phyloP scores from a whole-genome alignment of 1,140 invertebrate species.

The Uloborus diversus region DNA sequence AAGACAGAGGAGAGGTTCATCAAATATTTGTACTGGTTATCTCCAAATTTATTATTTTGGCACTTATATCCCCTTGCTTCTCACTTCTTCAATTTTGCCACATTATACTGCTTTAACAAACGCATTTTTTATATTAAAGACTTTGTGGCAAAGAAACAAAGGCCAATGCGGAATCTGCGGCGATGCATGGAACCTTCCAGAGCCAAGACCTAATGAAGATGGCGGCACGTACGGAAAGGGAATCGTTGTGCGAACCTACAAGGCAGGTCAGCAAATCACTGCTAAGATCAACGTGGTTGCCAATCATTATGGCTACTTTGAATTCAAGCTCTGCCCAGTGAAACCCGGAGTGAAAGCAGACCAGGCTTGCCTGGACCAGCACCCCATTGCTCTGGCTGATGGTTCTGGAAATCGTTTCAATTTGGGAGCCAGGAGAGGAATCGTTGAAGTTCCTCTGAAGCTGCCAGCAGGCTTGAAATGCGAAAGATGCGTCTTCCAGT shows the following conservation, averaged over 20 bases:
- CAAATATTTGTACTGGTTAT: too few species aligned
- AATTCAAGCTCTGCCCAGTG: conserved; percentile 70
- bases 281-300: conserved; percentile 68
- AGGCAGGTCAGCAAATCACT: conserved; percentile 64
- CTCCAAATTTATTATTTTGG: too few species aligned
- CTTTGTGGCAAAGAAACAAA: conserved; percentile 67
- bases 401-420: conserved; percentile 62
- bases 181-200: conserved; percentile 70
- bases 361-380: conserved; percentile 71
- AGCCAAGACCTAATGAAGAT: conserved; percentile 73
- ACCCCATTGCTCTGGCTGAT: conserved; percentile 68
- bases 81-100: too few species aligned
- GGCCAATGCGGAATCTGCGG: conserved; percentile 91
- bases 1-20: too few species aligned
- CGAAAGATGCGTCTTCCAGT: conserved; percentile 62
- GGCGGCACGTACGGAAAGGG: conserved; percentile 72
- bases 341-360: conserved; percentile 67
- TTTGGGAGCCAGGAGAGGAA: neutral
- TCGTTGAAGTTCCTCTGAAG: conserved; percentile 23
- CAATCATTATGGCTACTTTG: conserved; percentile 70
- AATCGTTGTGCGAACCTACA: conserved; percentile 67
- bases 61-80: too few species aligned
- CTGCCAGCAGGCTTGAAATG: conserved; percentile 61
- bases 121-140: too few species aligned
- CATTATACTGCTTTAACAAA: too few species aligned